These are phyloP conservation scores for Euplexia lucipara DNA, from an alignment of 2,888 invertebrate genomes.

Conservation along the genomic window DNA sequence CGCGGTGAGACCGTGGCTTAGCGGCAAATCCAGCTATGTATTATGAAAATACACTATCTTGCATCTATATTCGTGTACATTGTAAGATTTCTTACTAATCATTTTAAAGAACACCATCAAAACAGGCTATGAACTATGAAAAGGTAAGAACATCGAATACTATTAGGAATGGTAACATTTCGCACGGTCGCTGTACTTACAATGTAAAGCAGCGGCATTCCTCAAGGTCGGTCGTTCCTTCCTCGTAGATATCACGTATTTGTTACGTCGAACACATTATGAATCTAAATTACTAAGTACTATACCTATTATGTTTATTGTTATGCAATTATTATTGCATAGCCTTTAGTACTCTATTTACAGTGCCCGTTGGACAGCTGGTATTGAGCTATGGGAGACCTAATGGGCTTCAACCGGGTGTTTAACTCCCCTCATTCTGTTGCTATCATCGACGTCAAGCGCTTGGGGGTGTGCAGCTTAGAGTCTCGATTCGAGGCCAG, in stretches of 20 bases:
- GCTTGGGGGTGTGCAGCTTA: too few species aligned
- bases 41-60: slow-evolving; percentile 31
- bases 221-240: slow-evolving; percentile 86
- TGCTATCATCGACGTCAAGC: too few species aligned
- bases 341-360: too few species aligned
- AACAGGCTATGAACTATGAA: slow-evolving; percentile 20
- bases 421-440: too few species aligned
- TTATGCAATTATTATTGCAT: too few species aligned
- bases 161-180: slow-evolving; percentile 47
- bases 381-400: too few species aligned
- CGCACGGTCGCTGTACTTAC: slow-evolving; percentile 54
- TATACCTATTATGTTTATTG: too few species aligned
- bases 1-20: slow-evolving; percentile 65
- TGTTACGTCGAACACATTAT: slow-evolving; percentile 65
- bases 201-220: slow-evolving; percentile 78
- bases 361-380: too few species aligned
- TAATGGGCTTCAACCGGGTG: too few species aligned
- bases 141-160: slow-evolving; percentile 32
- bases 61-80: slow-evolving; percentile 31
- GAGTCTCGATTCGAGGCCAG: too few species aligned
- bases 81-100: slow-evolving; percentile 21
- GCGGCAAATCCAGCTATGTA: slow-evolving; percentile 57
- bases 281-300: slow-evolving; percentile 67
- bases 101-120: not conserved
- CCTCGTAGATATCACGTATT: slow-evolving; percentile 67